Base-by-base conservation (phyloP, 2,888 invertebrate genomes). In the Marasmarcha lunaedactyla region DNA sequence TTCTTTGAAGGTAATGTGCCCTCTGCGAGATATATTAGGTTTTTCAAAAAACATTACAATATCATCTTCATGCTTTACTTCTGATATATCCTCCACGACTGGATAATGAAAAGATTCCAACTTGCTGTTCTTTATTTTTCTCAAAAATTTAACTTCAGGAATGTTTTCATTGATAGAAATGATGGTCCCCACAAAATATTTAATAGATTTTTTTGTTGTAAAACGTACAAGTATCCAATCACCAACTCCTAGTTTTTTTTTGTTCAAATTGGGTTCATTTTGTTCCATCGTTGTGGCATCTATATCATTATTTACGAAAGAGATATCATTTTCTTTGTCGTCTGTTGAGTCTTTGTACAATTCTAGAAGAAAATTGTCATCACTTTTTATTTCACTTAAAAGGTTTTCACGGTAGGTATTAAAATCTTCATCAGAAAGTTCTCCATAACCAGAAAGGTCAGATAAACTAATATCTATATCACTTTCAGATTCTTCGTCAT, bases 191-290 rank as follows among this genome's bases (percentile, higher is more conserved):
- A 40, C 33, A 15, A 30, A 30, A 11, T 30, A 11, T n/a, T 30
- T 30, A n/a, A 30, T 36, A 10, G 42, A 33, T 30, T 39, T 42
- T 30, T 41, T 42, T 33, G 42, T 42, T 33, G 42, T 25, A 38
- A 42, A 42, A 38, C 34, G 14, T 34, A 42, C 42, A 39, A 42
- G 14, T 15, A 42, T 36, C 42, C 39, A 42, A 33, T 39, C 39
- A 26, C 34, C 13, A 39, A 39, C 14, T 42, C 33, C 26, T 13
- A 36, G 38, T n/a, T 33, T 38, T 33, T 30, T 39, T 38, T 20
- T 30, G 15, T 14, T 12, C 13, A 42, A 36, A 38, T 42, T 27
- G 10, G 42, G 39, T 36, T 42, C 42, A 20, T 14, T 36, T 35
- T 27, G 35, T 35, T 37, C 34, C 4, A 3, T 7, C n/a, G 2